Base-by-base conservation (phyloP, 2,797 vertebrate genomes). In the Champsocephalus esox region DNA sequence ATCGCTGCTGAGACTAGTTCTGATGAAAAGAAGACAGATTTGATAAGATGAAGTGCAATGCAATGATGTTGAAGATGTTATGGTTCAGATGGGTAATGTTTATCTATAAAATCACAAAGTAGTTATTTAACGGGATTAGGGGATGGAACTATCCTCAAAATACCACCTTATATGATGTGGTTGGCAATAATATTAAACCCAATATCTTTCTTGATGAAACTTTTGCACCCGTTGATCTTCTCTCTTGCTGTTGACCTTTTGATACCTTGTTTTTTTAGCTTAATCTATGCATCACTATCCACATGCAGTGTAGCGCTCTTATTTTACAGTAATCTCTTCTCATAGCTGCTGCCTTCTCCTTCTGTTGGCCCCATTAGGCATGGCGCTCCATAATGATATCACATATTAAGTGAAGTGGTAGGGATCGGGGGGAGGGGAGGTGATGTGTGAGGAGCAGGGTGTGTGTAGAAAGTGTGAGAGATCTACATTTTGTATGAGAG, bases 321-420 rank as follows among this genome's bases (percentile, higher is more conserved):
- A 28, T 28, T 1, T 28, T 4, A 5, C 74, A 13, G 65, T 88
- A 85, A 88, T 88, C 83, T 86, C 80, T 64, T 57, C 79, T 68
- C 66, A 75, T 64, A 49, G 46, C 75, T 82, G 45, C 61, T 80
- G 82, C 77, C 59, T 45, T 65, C 73, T 88, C 71, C 79, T 88
- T 88, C 80, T 88, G 82, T 79, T 81, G 71, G 80, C 87, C 79
- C 85, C 90, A 90, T 93, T 94, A 90, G 85, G 89, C 78, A 16
- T 48, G 44, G 86, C 58, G 46, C 87, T 89, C 82, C 79, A 85
- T 92, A 87, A 91, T 91, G 81, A 92, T 92, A 94, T 94, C 87
- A 84, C 79, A 78, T 90, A 91, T 93, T 93, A 92, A 93, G 86
- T 85, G 84, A 81, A 86, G 90, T 85, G 84, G 74, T 87, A 77